Conservation (phyloP, 2,797 vertebrate genomes). For the Rhadinocentrus ornatus region DNA sequence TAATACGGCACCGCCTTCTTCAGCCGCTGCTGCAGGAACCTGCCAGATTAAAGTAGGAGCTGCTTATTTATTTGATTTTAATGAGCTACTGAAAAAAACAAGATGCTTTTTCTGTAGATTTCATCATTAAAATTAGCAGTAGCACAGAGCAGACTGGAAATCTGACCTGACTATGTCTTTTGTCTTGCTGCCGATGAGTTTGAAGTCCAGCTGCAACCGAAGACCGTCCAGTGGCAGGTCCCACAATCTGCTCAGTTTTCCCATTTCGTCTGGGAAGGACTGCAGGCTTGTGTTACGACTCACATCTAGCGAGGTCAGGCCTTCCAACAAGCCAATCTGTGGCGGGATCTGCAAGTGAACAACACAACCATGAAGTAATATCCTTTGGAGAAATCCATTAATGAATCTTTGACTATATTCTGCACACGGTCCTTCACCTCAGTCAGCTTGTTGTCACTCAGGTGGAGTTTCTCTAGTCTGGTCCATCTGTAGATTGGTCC, state of each 20-base stretch:
- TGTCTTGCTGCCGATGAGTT: slow-evolving; percentile 93
- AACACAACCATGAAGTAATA: neutral
- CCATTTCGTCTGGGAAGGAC: slow-evolving; percentile 96
- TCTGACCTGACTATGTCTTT: slow-evolving; percentile 94
- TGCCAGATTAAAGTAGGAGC: slow-evolving; percentile 49
- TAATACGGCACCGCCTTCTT: slow-evolving; percentile 96
- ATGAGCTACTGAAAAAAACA: neutral
- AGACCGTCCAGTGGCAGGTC: slow-evolving; percentile 97
- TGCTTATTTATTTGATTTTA: neutral
- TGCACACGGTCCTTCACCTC: slow-evolving; percentile 81
- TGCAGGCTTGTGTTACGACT: slow-evolving; percentile 88
- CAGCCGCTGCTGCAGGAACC: slow-evolving; percentile 95
- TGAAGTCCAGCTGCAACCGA: slow-evolving; percentile 92
- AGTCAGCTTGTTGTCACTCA: slow-evolving; percentile 90
- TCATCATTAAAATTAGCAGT: no score
- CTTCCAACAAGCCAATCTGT: slow-evolving; percentile 91
- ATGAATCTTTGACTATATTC: no score
- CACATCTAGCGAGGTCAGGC: slow-evolving; percentile 92
- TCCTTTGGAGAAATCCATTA: neutral
- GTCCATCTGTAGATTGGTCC: slow-evolving; percentile 88
- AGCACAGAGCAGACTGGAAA: neutral
- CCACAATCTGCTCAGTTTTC: slow-evolving; percentile 92
- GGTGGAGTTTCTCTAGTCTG: slow-evolving; percentile 92
- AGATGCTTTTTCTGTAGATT: no score
- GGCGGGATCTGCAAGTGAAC: slow-evolving; percentile 87